A percentile compares a stretch with the other conserved stretches of the same genome.
phyloP scores from a whole-genome alignment of 2,113 vertebrate genomes.

The Fregata magnificens region DNA sequence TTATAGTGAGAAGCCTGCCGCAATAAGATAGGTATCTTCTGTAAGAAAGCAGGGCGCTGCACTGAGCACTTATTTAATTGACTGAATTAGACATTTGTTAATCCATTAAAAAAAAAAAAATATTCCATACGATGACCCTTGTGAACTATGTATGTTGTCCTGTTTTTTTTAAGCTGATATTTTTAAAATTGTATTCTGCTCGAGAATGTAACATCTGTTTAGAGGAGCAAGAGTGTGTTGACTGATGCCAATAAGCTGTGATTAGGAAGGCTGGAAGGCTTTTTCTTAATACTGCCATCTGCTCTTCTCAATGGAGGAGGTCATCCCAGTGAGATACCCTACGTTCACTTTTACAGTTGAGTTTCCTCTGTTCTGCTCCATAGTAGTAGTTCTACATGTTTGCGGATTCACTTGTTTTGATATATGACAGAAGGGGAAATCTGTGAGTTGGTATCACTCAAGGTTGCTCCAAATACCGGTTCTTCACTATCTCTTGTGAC shows the following conservation, averaged over 20 bases:
- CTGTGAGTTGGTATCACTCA: not conserved
- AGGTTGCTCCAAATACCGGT: not conserved
- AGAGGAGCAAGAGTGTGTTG: not conserved
- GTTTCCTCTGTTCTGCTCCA: fast-evolving
- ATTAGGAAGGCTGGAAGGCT: constrained; percentile 26
- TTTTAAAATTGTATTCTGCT: not conserved
- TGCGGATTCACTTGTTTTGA: fast-evolving
- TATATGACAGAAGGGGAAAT: not conserved
- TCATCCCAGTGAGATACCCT: not conserved
- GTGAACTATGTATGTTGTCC: not conserved
- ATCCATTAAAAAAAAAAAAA: not conserved
- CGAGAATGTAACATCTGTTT: not conserved
- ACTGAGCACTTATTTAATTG: not conserved
- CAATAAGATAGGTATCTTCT: not conserved
- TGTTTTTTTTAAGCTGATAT: not conserved
- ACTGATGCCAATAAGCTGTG: constrained; percentile 8
- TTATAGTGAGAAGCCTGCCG: not conserved
- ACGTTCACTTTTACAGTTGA: not conserved
- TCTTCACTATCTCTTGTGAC: not conserved
- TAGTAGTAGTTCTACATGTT: not conserved
- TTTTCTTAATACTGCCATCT: constrained; percentile 46
- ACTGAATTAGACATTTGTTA: not conserved
- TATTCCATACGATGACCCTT: not conserved
- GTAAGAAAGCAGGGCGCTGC: not conserved
- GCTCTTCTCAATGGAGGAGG: not conserved